A percentile compares a stretch with the other conserved stretches of the same genome.
These are phyloP conservation scores for Sylvietta virens DNA, from an alignment of 2,113 vertebrate genomes.

Conservation along the genomic window DNA sequence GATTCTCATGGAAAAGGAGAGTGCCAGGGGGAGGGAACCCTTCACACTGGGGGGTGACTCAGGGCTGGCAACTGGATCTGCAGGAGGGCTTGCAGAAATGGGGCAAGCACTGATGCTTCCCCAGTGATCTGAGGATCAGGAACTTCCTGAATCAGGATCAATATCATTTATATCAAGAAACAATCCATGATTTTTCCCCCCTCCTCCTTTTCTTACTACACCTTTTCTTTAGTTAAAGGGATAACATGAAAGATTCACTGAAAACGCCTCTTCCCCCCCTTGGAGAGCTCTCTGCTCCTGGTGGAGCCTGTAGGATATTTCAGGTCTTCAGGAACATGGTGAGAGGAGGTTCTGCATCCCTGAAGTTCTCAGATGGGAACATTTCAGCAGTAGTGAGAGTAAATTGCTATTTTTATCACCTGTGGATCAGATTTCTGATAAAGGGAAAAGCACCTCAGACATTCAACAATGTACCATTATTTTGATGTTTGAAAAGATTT, in stretches of 20 bases:
- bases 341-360: background rate
- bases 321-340: background rate
- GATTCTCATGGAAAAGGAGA: background rate
- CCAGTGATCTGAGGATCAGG: background rate
- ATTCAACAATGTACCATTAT: background rate
- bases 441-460: background rate
- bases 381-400: background rate
- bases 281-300: background rate
- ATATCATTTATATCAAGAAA: background rate
- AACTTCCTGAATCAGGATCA: background rate
- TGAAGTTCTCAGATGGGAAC: background rate
- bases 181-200: rapidly evolving
- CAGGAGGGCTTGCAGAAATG: background rate
- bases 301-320: background rate
- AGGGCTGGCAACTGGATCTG: background rate
- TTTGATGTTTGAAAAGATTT: background rate
- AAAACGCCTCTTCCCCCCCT: background rate
- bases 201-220: background rate
- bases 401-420: background rate
- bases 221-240: background rate
- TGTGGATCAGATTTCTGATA: background rate
- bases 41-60: background rate
- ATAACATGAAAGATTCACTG: background rate
- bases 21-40: background rate
- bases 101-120: background rate